Base-by-base conservation (phyloP, 2,888 invertebrate genomes). In the Mesorhabditis belari region DNA sequence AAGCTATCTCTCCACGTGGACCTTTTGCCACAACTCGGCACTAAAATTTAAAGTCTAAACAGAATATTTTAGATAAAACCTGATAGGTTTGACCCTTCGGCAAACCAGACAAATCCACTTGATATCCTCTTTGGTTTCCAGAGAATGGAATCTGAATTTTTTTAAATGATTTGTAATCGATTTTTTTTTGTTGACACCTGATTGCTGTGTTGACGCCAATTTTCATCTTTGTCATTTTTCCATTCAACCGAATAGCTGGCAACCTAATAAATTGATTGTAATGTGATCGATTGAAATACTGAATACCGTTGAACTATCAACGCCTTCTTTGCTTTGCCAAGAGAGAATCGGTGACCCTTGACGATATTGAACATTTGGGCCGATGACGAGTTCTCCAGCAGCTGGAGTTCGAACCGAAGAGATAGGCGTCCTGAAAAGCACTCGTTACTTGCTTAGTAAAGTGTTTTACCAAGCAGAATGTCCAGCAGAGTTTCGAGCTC, bases 111-210 rank as follows among this genome's bases (percentile, higher is more conserved):
- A 81, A 64, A 52, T 76, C 76, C 26, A 76, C 69, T 44, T 71
- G 69, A 67, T 81, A 81, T 4, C 80, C 76, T 27, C 80, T 68
- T 64, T 80, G 80, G 72, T 74, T 75, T 52, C 81, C 81, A 29
- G 71, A 63, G 63, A 72, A 81, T 3, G 71, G 73, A 54, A 71
- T 64, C 61, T 62, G 44, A 24, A 55, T 55, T 27, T 27, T 12
- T 21, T 23, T 12, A n/a, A 28, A 9, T 55, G 12, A 28, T 27
- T 12, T 55, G 12, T n/a, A 28, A 27, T 9, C 57, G 17, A 4
- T 17, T 54, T 52, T 55, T 57, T n/a, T 23, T 12, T 23, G 28
- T 9, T 25, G 55, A 12, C 5, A 64, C 61, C 23, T 69, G 69
- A 27, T 73, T 68, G n/a, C 70, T 62, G 44, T 75, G 75, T 50